A percentile compares a stretch with the other conserved stretches of the same genome.
phyloP scores from a whole-genome alignment of 2,888 invertebrate genomes.

The Aproaerema taeniolella region DNA sequence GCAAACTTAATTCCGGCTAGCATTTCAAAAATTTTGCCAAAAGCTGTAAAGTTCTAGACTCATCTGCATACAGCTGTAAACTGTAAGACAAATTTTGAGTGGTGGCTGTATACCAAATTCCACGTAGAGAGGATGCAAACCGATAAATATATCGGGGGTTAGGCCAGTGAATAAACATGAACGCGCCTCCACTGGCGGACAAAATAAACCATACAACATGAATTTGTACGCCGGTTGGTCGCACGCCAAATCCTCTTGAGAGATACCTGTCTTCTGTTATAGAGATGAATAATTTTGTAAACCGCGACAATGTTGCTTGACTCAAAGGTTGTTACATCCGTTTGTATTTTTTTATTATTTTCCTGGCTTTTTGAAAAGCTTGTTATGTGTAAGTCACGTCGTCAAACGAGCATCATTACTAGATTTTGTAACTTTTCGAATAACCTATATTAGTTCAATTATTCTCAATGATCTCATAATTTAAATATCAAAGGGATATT shows the following conservation, averaged over 20 bases:
- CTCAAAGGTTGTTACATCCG: too few species aligned
- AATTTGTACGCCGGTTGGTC: slow-evolving; percentile 13
- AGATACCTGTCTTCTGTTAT: neutral
- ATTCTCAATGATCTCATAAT: too few species aligned
- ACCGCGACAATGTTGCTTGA: too few species aligned
- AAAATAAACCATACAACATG: slow-evolving; percentile 3
- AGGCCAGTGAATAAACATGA: slow-evolving; percentile 43
- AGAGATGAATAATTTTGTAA: neutral
- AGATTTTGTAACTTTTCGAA: too few species aligned
- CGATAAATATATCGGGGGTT: slow-evolving; percentile 59
- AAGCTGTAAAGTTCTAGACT: slow-evolving; percentile 6
- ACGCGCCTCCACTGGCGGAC: slow-evolving; percentile 22
- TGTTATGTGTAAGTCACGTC: too few species aligned
- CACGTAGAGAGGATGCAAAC: slow-evolving; percentile 56
- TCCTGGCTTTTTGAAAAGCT: too few species aligned
- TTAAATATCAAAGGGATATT: too few species aligned
- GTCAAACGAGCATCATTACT: too few species aligned
- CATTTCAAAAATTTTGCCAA: slow-evolving; percentile 3
- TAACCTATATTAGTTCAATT: too few species aligned
- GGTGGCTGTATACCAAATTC: slow-evolving; percentile 38
- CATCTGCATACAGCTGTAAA: slow-evolving; percentile 57
- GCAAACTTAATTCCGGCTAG: slow-evolving; percentile 3
- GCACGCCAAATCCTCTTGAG: slow-evolving; percentile 3
- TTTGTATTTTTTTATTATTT: too few species aligned
- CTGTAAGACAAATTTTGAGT: slow-evolving; percentile 56